These are phyloP conservation scores for Phytoseiulus persimilis DNA, from an alignment of 2,888 invertebrate genomes.

Conservation along the genomic window DNA sequence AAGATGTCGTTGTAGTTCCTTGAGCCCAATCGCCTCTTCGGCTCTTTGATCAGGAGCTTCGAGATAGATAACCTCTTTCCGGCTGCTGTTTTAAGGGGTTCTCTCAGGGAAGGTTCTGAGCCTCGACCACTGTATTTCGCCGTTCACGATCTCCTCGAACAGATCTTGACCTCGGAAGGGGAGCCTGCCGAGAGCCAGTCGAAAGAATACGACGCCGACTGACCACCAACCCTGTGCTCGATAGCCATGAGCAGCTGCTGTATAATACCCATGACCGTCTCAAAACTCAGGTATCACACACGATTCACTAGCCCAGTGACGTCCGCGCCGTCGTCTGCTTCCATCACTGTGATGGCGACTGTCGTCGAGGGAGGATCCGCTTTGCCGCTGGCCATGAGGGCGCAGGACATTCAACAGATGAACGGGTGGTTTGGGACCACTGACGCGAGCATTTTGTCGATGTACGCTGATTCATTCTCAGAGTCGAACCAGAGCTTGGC, in stretches of 20 bases:
- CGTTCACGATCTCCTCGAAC: neutral
- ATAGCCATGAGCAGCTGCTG: constrained; percentile 24
- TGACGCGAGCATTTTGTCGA: constrained; percentile 20
- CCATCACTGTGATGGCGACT: constrained; percentile 10
- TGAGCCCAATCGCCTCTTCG: neutral
- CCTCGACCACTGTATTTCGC: neutral
- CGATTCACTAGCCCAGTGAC: neutral
- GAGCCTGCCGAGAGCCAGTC: constrained; percentile 18
- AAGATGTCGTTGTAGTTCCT: constrained; percentile 19
- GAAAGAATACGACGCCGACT: neutral
- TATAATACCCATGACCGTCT: neutral
- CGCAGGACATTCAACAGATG: constrained; percentile 24
- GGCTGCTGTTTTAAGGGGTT: neutral
- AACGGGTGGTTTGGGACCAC: constrained; percentile 26
- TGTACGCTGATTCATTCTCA: neutral
- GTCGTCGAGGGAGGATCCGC: neutral
- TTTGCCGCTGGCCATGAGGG: neutral
- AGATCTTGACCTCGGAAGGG: constrained; percentile 6
- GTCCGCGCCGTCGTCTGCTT: constrained; percentile 6
- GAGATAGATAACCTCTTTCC: neutral
- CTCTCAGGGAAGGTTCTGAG: neutral
- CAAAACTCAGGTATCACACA: neutral
- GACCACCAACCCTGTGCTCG: constrained; percentile 23
- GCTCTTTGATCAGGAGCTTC: constrained; percentile 5
- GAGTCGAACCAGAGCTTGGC: neutral